Evolutionary conservation across 2,113 vertebrate species (phyloP).

Genomic region (Pithys albifrons): DNA sequence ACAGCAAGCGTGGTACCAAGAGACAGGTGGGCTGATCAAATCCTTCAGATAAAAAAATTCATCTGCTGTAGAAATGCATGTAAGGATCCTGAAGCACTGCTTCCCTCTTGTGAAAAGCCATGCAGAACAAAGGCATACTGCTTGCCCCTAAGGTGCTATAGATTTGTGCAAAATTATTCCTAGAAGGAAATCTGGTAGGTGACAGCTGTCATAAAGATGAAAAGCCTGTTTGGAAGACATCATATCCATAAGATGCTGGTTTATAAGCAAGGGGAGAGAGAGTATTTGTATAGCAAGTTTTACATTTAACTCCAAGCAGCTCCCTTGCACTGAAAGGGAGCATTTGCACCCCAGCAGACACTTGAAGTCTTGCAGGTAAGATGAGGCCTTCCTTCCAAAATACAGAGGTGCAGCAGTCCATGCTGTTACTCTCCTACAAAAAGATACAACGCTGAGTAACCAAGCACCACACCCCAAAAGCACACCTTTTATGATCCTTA

Average conservation of each 20-base stretch:
- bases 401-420: not conserved
- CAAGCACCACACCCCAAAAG: not conserved
- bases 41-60: not conserved
- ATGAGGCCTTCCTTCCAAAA: not conserved
- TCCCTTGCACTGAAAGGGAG: not conserved
- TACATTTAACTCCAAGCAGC: not conserved
- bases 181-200: slow-evolving; percentile 43
- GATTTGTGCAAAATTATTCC: slow-evolving; percentile 16
- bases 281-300: not conserved
- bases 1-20: not conserved
- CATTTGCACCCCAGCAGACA: not conserved
- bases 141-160: not conserved
- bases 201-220: not conserved
- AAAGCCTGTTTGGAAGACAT: slow-evolving; percentile 2
- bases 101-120: not conserved
- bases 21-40: not conserved
- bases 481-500: not conserved
- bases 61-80: not conserved
- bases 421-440: not conserved
- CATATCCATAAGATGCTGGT: not conserved
- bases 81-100: not conserved
- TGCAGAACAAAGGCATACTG: not conserved
- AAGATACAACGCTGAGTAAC: not conserved
- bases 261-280: not conserved
- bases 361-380: not conserved